Evolutionary conservation across 2,888 invertebrate genomes (phyloP).

Genomic region (Rapana venosa): DNA sequence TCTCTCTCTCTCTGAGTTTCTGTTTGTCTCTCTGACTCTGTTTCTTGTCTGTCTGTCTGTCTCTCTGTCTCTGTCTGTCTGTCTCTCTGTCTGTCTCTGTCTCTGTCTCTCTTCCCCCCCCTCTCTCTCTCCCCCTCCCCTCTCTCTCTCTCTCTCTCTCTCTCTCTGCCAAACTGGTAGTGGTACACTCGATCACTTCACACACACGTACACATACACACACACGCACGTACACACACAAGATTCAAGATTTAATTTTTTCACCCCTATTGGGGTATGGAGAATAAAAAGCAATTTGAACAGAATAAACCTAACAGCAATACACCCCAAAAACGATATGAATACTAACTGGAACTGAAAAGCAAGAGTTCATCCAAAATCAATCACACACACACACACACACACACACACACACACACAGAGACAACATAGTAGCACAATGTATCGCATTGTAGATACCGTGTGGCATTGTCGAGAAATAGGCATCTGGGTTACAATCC

Average conservation of each 20-base stretch:
- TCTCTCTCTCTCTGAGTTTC: neutral
- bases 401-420: neutral
- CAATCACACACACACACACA: neutral
- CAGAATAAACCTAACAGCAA: no score
- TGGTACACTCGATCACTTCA: neutral
- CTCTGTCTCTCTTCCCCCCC: neutral
- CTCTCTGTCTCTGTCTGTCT: neutral
- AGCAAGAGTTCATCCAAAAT: no score
- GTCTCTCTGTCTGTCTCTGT: neutral
- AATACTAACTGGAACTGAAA: no score
- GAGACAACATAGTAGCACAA: no score
- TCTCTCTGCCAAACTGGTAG: neutral
- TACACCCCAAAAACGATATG: no score
- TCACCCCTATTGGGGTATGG: no score
- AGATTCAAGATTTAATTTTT: no score
- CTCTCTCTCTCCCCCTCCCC: neutral
- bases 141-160: neutral
- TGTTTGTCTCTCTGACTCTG: neutral
- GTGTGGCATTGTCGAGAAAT: no score
- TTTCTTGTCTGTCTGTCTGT: neutral
- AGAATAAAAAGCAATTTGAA: no score
- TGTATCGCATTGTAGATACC: no score
- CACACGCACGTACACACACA: constrained; percentile 12
- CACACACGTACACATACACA: neutral
- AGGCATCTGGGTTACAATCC: no score